Evolutionary conservation across 2,888 invertebrate species (phyloP).

Genomic region (Nephrotoma appendiculata): DNA sequence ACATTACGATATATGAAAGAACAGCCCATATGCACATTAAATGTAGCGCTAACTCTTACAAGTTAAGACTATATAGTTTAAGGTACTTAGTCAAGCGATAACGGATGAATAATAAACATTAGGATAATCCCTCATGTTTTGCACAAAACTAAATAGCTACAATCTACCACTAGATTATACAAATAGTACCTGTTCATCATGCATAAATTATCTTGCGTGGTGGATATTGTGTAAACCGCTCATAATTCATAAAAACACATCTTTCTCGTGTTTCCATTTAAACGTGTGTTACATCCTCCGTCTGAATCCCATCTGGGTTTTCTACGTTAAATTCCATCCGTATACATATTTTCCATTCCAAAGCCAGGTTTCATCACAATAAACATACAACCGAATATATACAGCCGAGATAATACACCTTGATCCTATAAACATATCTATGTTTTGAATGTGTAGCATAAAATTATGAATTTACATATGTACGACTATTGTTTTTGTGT

Average conservation of each 20-base stretch:
- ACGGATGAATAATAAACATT: too few species aligned
- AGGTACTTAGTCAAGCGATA: too few species aligned
- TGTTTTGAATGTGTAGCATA: not conserved
- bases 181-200: too few species aligned
- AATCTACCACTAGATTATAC: too few species aligned
- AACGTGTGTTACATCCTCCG: not conserved
- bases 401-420: not conserved
- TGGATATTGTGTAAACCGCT: not conserved
- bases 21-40: too few species aligned
- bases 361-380: not conserved
- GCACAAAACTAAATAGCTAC: too few species aligned
- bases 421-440: not conserved
- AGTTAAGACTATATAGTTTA: too few species aligned
- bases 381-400: not conserved
- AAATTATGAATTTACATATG: not conserved
- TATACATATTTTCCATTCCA: not conserved
- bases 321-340: not conserved
- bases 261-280: not conserved
- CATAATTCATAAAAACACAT: not conserved
- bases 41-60: too few species aligned
- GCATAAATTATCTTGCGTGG: too few species aligned
- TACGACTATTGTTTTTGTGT: not conserved
- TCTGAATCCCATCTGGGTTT: not conserved
- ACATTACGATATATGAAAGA: too few species aligned
- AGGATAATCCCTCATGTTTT: too few species aligned